Base-by-base conservation (phyloP, 2,113 vertebrate species). In the Nesoenas mayeri region DNA sequence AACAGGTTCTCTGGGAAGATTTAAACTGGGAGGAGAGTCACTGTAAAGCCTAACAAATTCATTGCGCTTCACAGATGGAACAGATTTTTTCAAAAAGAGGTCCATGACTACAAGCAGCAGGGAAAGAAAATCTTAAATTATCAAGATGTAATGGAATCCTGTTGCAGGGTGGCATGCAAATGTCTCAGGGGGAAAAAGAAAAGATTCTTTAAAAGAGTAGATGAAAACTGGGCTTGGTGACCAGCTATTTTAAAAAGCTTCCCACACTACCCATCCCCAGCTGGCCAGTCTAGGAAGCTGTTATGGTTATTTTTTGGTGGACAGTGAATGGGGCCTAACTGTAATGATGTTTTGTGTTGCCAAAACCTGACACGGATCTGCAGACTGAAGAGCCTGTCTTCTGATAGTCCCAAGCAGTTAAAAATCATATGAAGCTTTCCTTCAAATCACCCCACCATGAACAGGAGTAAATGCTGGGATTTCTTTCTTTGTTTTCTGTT, bases 41-140 rank as follows among this genome's bases (percentile, higher is more conserved):
- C 94, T 96, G 67, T 97, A 97, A 96, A 97, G 91, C 88, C 83
- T 93, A 94, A 96, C 75, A 95, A 97, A 97, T 97, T 97, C 97
- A 97, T 97, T 98, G 96, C 91, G 60, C 78, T 94, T 94, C 77
- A 79, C 85, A 96, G 97, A 97, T 97, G 96, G 96, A 96, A 78
- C 79, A 96, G 93, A 96, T 97, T 19, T 18, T 47, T 47, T 47
- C 12, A 12, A 25, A 17, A 54, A 91, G 83, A 91, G 70, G 57
- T 58, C 92, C 51, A 26, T 84, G 95, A 91, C 72, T 65, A 79
- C 72, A 82, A 15, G 42, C 38, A 91, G 56, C 84, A 88, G 93
- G 80, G 93, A 92, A 91, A 94, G 78, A 91, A 91, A 95, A 95
- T 92, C 78, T 79, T 91, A 85, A 97, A 97, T 97, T 95, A 88